Base-by-base conservation (phyloP, 2,888 invertebrate genomes). In the Caenorhabditis sulstoni region DNA sequence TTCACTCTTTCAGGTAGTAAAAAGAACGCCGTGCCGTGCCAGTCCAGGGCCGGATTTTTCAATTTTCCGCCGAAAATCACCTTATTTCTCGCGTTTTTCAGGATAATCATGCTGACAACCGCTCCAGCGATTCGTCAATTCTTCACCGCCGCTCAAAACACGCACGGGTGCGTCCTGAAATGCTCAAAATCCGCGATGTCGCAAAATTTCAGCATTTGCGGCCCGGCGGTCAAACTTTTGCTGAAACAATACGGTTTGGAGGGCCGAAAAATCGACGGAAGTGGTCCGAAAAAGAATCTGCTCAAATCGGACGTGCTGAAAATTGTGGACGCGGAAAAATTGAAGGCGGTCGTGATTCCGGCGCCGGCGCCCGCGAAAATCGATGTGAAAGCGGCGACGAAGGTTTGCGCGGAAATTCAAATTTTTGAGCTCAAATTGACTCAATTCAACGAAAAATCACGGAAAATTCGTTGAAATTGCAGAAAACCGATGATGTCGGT, bases 151-250 rank as follows among this genome's bases (percentile, higher is more conserved):
- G 37, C 70, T 12, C 29, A 29, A 29, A 29, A 20, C n/a, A 50
- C 53, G 16, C 58, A 66, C 29, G 39, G 52, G 76, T 76, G 50
- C 49, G n/a, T n/a, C 14, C n/a, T n/a, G 29, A 29, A 29, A 29
- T 29, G 29, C 29, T 7, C 29, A 29, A 29, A 14, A 47, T 1
- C 47, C 11, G 20, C 11, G 20, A 47, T 35, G n/a, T 16, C n/a
- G 16, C 35, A 8, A 20, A 53, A n/a, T 88, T 89, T 37, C 89
- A 93, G 93, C 91, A 96, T 65, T 93, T 77, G 79, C 74, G 94
- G 94, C 22, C 93, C 94, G 39, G 93, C 94, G 11, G 94, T 93
- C 0, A 92, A 92, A 71, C 91, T 92, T 82, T 90, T 94, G 20
- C 86, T 94, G 22, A 92, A 93, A 80, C 92, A 93, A 81, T 94